Conservation (phyloP, 2,888 invertebrate species). For the Eupithecia inturbata region DNA sequence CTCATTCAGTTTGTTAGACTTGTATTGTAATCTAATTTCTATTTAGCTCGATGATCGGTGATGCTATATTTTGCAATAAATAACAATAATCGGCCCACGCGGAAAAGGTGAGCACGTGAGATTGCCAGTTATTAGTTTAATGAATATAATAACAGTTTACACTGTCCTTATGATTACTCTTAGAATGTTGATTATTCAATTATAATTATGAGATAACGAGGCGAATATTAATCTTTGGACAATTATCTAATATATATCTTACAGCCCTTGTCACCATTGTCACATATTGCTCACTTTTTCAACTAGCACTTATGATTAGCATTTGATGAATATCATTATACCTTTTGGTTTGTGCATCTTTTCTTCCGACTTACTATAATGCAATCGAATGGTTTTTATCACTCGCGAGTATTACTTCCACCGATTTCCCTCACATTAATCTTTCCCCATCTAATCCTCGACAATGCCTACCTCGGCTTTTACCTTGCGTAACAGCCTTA, state of each 20-base stretch:
- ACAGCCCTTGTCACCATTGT: not conserved
- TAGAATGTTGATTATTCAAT: constrained; percentile 28
- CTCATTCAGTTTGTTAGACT: not conserved
- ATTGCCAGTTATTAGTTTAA: constrained; percentile 44
- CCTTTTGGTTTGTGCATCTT: not conserved
- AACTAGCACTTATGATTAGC: not conserved
- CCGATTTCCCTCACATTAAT: not conserved
- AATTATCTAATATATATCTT: not conserved
- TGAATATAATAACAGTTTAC: constrained; percentile 41
- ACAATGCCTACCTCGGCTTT: not conserved
- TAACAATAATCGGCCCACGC: constrained; percentile 51
- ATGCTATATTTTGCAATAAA: constrained; percentile 47
- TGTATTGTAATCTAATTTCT: constrained; percentile 21
- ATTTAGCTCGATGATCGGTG: constrained; percentile 43
- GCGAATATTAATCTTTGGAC: constrained; percentile 23
- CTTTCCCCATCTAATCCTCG: not conserved
- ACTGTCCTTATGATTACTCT: constrained; percentile 21
- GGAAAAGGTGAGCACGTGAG: constrained; percentile 51
- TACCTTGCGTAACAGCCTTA: not conserved
- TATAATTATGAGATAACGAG: constrained; percentile 38
- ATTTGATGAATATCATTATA: not conserved
- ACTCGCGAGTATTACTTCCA: not conserved
- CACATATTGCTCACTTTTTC: not conserved
- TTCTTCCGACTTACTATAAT: not conserved
- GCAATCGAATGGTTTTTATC: not conserved